These are phyloP conservation scores for Corythucha ciliata DNA, from an alignment of 2,888 invertebrate species.

Conservation along the genomic window DNA sequence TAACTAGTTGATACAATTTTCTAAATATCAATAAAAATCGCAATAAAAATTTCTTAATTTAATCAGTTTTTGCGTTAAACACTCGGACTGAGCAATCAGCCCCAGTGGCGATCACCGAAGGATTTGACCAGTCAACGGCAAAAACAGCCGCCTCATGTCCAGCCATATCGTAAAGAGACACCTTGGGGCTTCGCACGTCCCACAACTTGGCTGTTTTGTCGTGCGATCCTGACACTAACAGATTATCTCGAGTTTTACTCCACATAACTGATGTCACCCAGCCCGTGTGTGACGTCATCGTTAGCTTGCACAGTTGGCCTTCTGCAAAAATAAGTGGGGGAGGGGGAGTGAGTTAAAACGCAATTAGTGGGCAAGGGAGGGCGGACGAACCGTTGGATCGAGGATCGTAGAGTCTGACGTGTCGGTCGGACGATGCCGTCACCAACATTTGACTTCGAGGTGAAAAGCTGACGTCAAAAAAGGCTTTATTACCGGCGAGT, in stretches of 20 bases:
- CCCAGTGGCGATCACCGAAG: constrained; percentile 75
- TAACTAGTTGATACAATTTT: too few species aligned
- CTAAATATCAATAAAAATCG: too few species aligned
- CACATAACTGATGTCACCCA: constrained; percentile 90
- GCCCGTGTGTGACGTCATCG: constrained; percentile 77
- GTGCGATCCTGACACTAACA: constrained; percentile 88
- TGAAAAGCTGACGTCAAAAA: constrained; percentile 78
- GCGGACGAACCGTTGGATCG: constrained; percentile 62
- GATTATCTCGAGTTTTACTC: constrained; percentile 70
- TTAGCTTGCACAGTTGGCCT: constrained; percentile 75
- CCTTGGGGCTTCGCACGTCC: constrained; percentile 88
- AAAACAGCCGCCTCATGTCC: constrained; percentile 92
- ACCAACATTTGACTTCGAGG: constrained; percentile 61
- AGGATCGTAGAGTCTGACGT: constrained; percentile 85
- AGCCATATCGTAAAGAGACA: constrained; percentile 81
- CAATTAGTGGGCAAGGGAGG: neutral
- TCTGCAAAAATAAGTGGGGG: constrained; percentile 48
- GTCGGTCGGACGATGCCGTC: constrained; percentile 83
- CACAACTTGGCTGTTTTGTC: constrained; percentile 88
- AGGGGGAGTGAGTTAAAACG: neutral
- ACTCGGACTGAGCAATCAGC: constrained; percentile 87
- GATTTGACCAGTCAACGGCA: constrained; percentile 88
- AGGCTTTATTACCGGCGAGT: constrained; percentile 76
- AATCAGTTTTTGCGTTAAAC: too few species aligned
- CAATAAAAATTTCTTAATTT: too few species aligned